A percentile compares a stretch with the other conserved stretches of the same genome.
Evolutionary conservation across 2,888 invertebrate species (phyloP).

Genomic region (Tipula lateralis): DNA sequence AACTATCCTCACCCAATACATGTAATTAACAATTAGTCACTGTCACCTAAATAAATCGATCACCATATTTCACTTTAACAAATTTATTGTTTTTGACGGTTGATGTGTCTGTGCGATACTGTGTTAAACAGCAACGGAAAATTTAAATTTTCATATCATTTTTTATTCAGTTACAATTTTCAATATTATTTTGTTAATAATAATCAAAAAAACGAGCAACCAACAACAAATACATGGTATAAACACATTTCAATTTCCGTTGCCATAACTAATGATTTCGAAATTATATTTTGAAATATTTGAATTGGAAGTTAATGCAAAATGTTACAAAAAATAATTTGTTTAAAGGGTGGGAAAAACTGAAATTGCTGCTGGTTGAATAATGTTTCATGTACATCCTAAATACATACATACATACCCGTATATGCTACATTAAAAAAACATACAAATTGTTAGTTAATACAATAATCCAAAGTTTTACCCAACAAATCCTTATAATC

Average conservation of each 20-base stretch:
- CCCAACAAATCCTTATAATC: background rate
- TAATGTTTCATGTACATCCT: background rate
- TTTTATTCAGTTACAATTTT: background rate
- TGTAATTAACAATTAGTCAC: background rate
- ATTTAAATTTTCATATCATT: background rate
- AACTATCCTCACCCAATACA: too few relatives aligned
- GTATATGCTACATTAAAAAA: background rate
- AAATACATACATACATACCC: background rate
- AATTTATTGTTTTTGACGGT: background rate
- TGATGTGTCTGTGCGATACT: background rate
- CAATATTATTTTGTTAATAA: background rate
- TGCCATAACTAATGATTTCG: background rate
- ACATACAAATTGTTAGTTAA: background rate
- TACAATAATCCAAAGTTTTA: background rate
- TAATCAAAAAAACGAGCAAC: background rate
- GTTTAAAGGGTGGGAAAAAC: background rate
- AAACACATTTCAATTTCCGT: background rate
- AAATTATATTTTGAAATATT: slow-evolving; percentile 11
- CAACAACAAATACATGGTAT: background rate
- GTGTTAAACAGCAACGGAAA: background rate
- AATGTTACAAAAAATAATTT: background rate
- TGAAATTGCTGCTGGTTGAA: background rate
- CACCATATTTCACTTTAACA: background rate
- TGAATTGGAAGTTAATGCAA: background rate
- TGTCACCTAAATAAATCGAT: background rate